Evolutionary conservation across 37 sponge, comb jelly and placozoan genomes (phyloP), one percentile per base, ranked within the genome.

Genomic region (Cliona cf. orientalis): DNA sequence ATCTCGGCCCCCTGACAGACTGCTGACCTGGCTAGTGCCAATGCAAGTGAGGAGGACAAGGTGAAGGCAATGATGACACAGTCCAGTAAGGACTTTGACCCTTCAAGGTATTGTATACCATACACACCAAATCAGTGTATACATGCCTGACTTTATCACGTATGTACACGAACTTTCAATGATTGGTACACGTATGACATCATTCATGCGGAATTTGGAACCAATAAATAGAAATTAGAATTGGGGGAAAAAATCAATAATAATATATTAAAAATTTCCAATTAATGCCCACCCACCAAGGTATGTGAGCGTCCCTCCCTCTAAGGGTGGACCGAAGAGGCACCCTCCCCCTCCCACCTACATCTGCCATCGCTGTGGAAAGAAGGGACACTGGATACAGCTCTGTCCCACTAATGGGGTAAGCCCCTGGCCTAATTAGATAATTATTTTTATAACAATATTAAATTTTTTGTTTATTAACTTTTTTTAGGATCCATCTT

Each of bases 371-470:
- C 79, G 94, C 43, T 98, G 98, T 75, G 84, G 91, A 29, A 69
- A 90, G 69, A 74, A 72, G 42, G 98, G 96, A 12, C 98, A 98
- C 55, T 95, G 80, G 81, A 92, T 95, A 31, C 63, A 90, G 65
- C 76, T 88, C 57, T 98, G 98, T 72, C 98, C 95, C 35, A 97
- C 91, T 11, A 88, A 91, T 70, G 91, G 90, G 80, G 97, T 97
- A 55, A 40, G 83, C 28, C n/a, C 39, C 74, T 46, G 5, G 53
- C 74, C 7, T n/a, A 12, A 22, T 61, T n/a, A 25, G 12, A 12
- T 61, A 49, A 49, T 49, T 19, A 14, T 19, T 14, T 14, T 14
- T 14, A 49, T 49, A 49, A 9, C 9, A 49, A 49, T 49, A 49
- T 49, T 9, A 19, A 49, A 49, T 49, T 14, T 49, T 49, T 19